Evolutionary conservation across 2,888 invertebrate species (phyloP).

Genomic region (Copidosoma aretas): DNA sequence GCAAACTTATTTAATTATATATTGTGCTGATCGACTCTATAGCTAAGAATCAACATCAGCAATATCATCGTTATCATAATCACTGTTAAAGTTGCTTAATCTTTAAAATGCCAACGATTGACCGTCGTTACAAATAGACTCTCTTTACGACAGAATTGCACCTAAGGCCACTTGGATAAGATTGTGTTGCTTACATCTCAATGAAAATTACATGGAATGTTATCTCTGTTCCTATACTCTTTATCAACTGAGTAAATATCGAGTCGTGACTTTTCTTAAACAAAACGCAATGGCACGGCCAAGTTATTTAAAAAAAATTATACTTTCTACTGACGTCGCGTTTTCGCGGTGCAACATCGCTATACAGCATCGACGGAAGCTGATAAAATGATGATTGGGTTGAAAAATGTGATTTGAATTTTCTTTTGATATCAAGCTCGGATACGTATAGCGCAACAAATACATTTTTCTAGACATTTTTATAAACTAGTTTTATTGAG

Average conservation of each 20-base stretch:
- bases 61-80: background rate
- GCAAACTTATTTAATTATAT: conserved; percentile 21
- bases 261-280: conserved; percentile 30
- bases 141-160: conserved; percentile 38
- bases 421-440: too few species aligned
- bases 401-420: too few species aligned
- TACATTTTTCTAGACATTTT: too few species aligned
- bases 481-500: too few species aligned
- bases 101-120: conserved; percentile 18
- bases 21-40: conserved; percentile 12
- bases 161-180: conserved; percentile 44
- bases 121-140: conserved; percentile 25
- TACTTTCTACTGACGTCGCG: conserved; percentile 19
- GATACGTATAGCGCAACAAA: too few species aligned
- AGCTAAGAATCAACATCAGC: conserved; percentile 5
- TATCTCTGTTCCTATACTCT: background rate
- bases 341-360: conserved; percentile 9
- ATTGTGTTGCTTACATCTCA: conserved; percentile 27
- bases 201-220: conserved; percentile 23
- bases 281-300: conserved; percentile 42
- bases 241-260: conserved; percentile 21
- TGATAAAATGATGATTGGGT: background rate
- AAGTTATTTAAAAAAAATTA: conserved; percentile 35
- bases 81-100: conserved; percentile 3
- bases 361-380: conserved; percentile 24